Evolutionary conservation across 2,888 invertebrate species (phyloP).

Genomic region (Cetonia aurata): DNA sequence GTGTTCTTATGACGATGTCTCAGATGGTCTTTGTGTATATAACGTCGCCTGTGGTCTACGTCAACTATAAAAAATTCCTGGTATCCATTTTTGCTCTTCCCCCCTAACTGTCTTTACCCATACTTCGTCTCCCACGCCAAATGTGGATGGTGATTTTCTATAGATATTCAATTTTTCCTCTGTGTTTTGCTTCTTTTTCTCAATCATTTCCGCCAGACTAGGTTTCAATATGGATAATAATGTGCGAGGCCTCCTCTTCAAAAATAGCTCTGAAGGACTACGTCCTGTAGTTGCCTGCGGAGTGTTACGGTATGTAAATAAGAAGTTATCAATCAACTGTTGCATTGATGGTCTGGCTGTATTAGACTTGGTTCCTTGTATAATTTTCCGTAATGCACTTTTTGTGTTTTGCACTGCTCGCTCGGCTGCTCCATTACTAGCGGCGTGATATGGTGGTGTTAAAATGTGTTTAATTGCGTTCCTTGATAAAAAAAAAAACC

Average conservation of each 20-base stretch:
- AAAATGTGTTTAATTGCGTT: conserved; percentile 48
- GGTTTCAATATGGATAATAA: conserved; percentile 14
- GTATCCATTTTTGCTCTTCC: conserved; percentile 1
- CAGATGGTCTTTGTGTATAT: not conserved
- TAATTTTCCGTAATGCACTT: conserved; percentile 46
- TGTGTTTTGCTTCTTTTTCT: too few relatives aligned
- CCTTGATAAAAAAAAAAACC: conserved; percentile 43
- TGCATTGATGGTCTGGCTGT: conserved; percentile 24
- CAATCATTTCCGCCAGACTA: too few relatives aligned
- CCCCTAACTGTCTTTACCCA: too few relatives aligned
- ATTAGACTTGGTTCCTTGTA: conserved; percentile 9
- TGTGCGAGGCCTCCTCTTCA: conserved; percentile 9
- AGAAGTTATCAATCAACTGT: conserved; percentile 14
- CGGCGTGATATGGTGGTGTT: conserved; percentile 47
- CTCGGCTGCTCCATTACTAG: conserved; percentile 40
- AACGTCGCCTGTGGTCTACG: too few relatives aligned
- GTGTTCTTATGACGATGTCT: too few relatives aligned
- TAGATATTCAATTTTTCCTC: too few relatives aligned
- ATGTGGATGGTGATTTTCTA: not conserved
- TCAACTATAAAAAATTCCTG: not conserved
- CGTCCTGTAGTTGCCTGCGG: conserved; percentile 15
- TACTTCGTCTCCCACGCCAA: too few relatives aligned
- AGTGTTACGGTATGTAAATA: conserved; percentile 12
- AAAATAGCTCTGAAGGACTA: not conserved
- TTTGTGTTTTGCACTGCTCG: conserved; percentile 50